Percentiles rank a stretch among this genome's conserved stretches.
Evolutionary conservation across 2,888 invertebrate genomes (phyloP).

Genomic region (Leucophenga maculata): DNA sequence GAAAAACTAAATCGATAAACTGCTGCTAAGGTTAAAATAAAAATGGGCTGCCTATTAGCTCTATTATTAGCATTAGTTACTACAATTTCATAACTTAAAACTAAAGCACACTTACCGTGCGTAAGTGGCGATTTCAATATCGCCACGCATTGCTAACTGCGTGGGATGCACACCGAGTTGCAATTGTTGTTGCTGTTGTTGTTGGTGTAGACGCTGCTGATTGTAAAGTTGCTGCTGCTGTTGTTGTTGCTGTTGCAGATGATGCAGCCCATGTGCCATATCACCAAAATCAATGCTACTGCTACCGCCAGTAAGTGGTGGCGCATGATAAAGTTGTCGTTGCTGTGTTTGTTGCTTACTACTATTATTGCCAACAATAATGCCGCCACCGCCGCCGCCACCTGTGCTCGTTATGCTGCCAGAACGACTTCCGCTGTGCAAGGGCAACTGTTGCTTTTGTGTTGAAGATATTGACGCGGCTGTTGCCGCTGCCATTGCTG

Average conservation of each 20-base stretch:
- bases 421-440: constrained; percentile 63
- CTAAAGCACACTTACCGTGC: constrained; percentile 57
- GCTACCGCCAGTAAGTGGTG: constrained; percentile 49
- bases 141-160: not conserved
- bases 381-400: constrained; percentile 47
- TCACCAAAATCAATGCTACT: constrained; percentile 60
- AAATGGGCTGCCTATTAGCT: too few species aligned
- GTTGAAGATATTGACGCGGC: constrained; percentile 46
- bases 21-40: too few species aligned
- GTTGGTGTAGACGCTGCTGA: constrained; percentile 41
- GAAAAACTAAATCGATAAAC: too few species aligned
- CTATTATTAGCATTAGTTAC: too few species aligned
- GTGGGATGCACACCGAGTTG: not conserved
- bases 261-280: constrained; percentile 57
- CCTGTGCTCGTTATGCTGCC: constrained; percentile 65
- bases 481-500: constrained; percentile 30
- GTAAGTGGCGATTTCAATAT: constrained; percentile 46
- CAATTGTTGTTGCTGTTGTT: constrained; percentile 6
- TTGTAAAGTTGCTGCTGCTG: constrained; percentile 43
- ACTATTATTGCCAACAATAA: constrained; percentile 15
- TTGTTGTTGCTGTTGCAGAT: constrained; percentile 46
- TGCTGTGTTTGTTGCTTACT: not conserved
- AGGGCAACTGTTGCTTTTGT: constrained; percentile 28
- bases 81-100: too few species aligned
- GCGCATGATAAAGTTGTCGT: constrained; percentile 44